Conservation (phyloP, 2,797 vertebrate species). For the Leptodactylus fallax region DNA sequence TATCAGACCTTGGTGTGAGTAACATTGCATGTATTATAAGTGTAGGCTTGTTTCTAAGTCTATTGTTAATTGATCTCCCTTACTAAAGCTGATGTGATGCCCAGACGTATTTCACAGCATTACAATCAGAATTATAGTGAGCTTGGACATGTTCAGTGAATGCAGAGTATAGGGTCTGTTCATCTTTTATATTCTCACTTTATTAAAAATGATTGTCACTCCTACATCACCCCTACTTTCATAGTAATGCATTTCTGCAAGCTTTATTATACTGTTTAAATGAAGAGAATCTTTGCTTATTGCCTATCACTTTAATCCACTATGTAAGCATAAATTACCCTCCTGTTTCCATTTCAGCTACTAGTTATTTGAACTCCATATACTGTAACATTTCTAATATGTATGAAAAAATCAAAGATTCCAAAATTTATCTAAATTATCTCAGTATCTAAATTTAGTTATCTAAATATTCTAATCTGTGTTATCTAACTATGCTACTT, state of each 20-base stretch:
- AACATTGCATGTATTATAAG: constrained; percentile 27
- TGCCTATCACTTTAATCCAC: too few relatives aligned
- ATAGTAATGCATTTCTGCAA: neutral
- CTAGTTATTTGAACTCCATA: too few relatives aligned
- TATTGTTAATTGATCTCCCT: constrained; percentile 28
- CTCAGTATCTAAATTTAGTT: too few relatives aligned
- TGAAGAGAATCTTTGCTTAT: neutral
- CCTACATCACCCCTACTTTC: neutral
- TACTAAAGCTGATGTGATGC: neutral
- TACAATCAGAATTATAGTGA: neutral
- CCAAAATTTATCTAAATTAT: too few relatives aligned
- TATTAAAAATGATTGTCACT: too few relatives aligned
- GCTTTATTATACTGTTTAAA: neutral
- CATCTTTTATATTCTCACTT: neutral
- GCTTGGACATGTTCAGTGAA: neutral
- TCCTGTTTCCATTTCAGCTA: too few relatives aligned
- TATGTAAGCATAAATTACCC: too few relatives aligned
- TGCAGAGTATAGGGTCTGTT: neutral
- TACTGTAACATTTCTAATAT: too few relatives aligned
- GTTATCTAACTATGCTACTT: too few relatives aligned
- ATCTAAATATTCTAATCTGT: too few relatives aligned
- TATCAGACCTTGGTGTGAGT: neutral
- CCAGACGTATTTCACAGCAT: neutral
- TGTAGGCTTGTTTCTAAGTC: constrained; percentile 25
- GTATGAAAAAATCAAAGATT: too few relatives aligned